Conservation (phyloP, 2,888 invertebrate genomes). For the Theodoxus fluviatilis region DNA sequence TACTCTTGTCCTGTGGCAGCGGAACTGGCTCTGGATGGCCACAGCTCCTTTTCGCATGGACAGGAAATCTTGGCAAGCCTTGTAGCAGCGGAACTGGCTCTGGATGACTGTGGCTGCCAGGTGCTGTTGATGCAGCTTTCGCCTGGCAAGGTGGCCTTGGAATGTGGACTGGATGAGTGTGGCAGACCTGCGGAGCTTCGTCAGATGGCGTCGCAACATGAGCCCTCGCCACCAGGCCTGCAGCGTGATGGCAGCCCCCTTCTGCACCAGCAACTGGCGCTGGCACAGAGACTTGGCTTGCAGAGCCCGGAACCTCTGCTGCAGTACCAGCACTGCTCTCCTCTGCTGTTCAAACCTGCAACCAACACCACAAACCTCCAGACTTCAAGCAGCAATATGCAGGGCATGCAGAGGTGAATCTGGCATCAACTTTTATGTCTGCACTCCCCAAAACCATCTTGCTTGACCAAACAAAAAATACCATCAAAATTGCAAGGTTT, state of each 20-base stretch:
- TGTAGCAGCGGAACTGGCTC: conserved; percentile 26
- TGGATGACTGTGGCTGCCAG: conserved; percentile 37
- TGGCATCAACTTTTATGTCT: too few species aligned
- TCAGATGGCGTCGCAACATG: conserved; percentile 7
- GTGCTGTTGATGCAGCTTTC: conserved; percentile 24
- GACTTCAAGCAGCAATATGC: too few species aligned
- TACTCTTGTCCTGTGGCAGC: conserved; percentile 16
- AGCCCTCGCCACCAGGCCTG: conserved; percentile 33
- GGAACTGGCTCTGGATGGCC: conserved; percentile 29
- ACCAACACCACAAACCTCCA: too few species aligned
- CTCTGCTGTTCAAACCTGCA: not conserved
- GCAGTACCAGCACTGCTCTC: not conserved
- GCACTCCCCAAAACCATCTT: too few species aligned
- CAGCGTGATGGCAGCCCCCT: conserved; percentile 25
- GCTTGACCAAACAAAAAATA: too few species aligned
- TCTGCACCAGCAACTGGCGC: conserved; percentile 6
- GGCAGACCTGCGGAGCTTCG: conserved; percentile 23
- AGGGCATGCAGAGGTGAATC: too few species aligned
- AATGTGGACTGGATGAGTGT: conserved; percentile 34
- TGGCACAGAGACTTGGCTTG: not conserved
- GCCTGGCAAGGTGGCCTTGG: conserved; percentile 30
- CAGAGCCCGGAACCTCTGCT: not conserved
- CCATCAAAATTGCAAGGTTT: too few species aligned
- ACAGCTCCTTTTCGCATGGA: conserved; percentile 25
- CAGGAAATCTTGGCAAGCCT: too few species aligned